Conservation (phyloP, 2,113 vertebrate genomes). For the Regulus satrapa region DNA sequence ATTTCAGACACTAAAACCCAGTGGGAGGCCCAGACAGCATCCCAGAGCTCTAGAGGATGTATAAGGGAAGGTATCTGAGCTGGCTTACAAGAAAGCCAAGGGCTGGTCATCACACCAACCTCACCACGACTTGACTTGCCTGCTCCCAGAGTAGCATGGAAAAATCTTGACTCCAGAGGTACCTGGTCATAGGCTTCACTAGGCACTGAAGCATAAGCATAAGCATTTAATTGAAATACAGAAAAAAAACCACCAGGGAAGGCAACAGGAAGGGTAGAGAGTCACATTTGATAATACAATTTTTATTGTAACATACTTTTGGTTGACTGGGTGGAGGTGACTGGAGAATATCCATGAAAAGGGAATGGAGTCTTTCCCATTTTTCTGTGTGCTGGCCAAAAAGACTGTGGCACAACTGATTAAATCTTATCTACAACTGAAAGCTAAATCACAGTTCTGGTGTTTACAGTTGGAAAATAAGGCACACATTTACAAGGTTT, state of each 20-base stretch:
- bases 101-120: not conserved
- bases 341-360: not conserved
- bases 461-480: not conserved
- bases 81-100: not conserved
- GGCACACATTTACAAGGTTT: not conserved
- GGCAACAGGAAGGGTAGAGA: not conserved
- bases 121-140: rapidly evolving
- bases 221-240: not conserved
- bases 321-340: not conserved
- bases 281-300: rapidly evolving
- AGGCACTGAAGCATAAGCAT: not conserved
- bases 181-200: not conserved
- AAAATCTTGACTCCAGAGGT: not conserved
- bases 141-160: not conserved
- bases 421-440: not conserved
- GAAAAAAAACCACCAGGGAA: not conserved
- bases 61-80: not conserved
- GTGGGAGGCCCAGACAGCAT: not conserved
- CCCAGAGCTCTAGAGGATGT: not conserved
- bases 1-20: not conserved
- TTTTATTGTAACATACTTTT: not conserved
- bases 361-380: not conserved
- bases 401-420: not conserved
- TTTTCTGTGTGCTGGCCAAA: not conserved
- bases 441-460: not conserved